Base-by-base conservation (phyloP, 1,140 invertebrate species). In the Medauroidea extradentata region DNA sequence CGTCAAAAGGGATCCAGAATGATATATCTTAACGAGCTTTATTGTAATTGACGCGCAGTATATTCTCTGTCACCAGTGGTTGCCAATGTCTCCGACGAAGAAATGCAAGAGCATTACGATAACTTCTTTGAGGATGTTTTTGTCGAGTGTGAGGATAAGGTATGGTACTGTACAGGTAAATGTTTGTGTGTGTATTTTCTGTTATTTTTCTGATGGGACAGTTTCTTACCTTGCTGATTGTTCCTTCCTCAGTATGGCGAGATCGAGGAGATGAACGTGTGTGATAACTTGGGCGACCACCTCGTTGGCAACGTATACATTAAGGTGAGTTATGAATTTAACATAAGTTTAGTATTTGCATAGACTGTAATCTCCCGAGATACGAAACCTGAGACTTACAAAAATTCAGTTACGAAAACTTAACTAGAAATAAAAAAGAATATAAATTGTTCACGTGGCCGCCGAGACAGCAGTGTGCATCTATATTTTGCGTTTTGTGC, bases 71-170 rank as follows among this genome's bases (percentile, higher is more conserved):
- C 29, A 11, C 69, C 61, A 85, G 87, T 91, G 78, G 88, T 94
- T 49, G 87, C 89, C 21, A 92, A 93, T 78, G 91, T 97, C 14
- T 94, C 90, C 41, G 96, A 99, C 75, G 94, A 96, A 73, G 93
- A 98, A 77, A 95, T 96, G 85, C 96, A 99, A 73, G 92, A 98
- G 75, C 94, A 99, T 80, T 99, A 98, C 79, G 96, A 99, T 75
- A 96, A 99, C 71, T 99, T 99, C 75, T 99, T 99, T 79, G 96
- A 99, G 80, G 97, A 99, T 81, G 94, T 99, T 5, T 99, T 98
- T 81, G 90, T 95, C 3, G 96, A 99, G 77, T 90, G 96, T 72
- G 95, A 98, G 78, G 94, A 97, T 69, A 98, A 97, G 75, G 82
- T 84, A 98, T 97, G 75, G 82, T 84, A 75, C 68, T 51, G 9